phyloP scores from a whole-genome alignment of 2,888 invertebrate species.

The Pristionchus mayeri region DNA sequence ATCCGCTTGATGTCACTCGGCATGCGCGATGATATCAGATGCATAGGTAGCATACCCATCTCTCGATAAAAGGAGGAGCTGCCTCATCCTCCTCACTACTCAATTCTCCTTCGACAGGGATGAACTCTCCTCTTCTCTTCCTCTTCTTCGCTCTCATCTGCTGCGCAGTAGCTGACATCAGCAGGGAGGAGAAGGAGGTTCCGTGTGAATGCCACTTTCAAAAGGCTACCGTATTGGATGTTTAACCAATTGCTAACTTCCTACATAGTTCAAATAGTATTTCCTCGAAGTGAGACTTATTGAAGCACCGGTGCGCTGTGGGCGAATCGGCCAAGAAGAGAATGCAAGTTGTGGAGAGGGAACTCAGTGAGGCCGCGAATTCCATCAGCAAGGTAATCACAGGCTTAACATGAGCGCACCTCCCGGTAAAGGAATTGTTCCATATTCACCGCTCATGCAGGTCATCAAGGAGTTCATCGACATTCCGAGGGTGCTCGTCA shows the following conservation, averaged over 20 bases:
- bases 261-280: too few relatives aligned
- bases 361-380: neutral
- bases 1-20: conserved; percentile 22
- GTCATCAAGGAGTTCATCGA: conserved; percentile 25
- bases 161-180: too few relatives aligned
- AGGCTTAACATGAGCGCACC: too few relatives aligned
- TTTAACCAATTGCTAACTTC: too few relatives aligned
- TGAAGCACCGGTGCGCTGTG: neutral
- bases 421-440: too few relatives aligned
- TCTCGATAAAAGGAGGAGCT: neutral
- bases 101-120: neutral
- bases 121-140: conserved; percentile 9
- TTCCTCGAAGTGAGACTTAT: too few relatives aligned
- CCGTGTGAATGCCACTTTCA: too few relatives aligned
- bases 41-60: neutral
- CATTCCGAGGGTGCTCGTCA: neutral
- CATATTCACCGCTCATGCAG: neutral
- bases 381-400: neutral
- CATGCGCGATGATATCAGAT: neutral
- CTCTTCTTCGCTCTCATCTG: neutral
- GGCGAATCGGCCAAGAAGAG: neutral
- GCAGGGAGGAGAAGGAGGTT: too few relatives aligned
- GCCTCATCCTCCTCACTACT: neutral
- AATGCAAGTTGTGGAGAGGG: conserved; percentile 1
- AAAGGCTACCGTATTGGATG: too few relatives aligned